These are phyloP conservation scores for Pogoniulus pusillus DNA, from an alignment of 2,797 vertebrate species.

Conservation along the genomic window DNA sequence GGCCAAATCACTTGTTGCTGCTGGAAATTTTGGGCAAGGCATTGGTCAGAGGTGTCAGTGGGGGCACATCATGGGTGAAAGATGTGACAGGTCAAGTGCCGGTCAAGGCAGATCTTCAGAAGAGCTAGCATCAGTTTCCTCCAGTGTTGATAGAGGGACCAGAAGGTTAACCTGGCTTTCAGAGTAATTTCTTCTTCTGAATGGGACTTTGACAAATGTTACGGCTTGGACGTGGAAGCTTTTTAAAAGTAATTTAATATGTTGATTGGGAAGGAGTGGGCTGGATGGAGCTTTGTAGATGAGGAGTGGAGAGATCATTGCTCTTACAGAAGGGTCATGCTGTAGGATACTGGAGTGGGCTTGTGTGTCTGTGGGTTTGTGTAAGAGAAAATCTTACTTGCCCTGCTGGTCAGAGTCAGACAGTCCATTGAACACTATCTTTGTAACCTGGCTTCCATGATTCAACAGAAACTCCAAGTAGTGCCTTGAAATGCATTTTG, in stretches of 20 bases:
- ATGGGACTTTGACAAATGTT: not conserved
- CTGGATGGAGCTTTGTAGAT: not conserved
- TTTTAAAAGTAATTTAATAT: slow-evolving; percentile 15
- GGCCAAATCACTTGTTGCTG: not conserved
- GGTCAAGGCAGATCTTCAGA: not conserved
- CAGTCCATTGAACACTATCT: not conserved
- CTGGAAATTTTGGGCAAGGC: not conserved
- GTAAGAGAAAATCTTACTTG: not conserved
- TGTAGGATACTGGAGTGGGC: not conserved
- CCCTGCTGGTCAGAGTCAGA: too few relatives aligned
- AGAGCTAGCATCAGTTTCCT: not conserved
- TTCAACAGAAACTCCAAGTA: not conserved
- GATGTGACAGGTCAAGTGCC: not conserved
- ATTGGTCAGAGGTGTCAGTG: accelerated
- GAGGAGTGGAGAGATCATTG: not conserved
- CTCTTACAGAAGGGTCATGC: accelerated
- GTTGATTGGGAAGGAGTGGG: slow-evolving; percentile 20
- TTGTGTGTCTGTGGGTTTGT: not conserved
- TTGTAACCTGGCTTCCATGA: not conserved
- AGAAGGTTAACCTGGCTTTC: not conserved
- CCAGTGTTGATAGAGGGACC: not conserved
- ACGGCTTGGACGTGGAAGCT: not conserved
- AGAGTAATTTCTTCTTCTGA: not conserved
- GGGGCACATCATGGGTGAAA: not conserved
- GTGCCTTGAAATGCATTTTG: not conserved